Evolutionary conservation across 2,888 invertebrate species (phyloP), one percentile per base, ranked within the genome.

Genomic region (Ptilodon capucinus): DNA sequence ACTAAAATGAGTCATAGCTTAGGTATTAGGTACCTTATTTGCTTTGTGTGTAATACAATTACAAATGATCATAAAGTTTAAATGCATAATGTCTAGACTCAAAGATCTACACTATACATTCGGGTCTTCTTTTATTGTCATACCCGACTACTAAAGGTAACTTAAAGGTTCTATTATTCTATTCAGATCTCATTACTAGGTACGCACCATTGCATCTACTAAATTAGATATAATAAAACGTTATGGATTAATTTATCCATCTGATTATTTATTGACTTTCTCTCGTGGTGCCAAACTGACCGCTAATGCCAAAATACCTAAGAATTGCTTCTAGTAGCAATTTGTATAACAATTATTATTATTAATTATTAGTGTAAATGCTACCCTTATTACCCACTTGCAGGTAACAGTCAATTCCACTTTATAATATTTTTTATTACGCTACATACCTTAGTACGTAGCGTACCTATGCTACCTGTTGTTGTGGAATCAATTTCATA

Each of bases 241-340:
- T n/a, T n/a, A n/a, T n/a, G n/a, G n/a, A n/a, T 44, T 56, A 43
- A 50, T 49, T 52, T 55, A 48, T 48, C 25, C 40, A 46, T 17
- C 42, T 46, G 48, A 38, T 46, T 42, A 25, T 21, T n/a, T 48
- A 46, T 38, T 34, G 32, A 32, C 21, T 38, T 42, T 57, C 51
- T 71, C 70, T 67, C 70, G 48, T 64, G 61, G 72, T 70, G 70
- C 70, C 70, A 70, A 70, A 66, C 59, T 49, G 47, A 50, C 48
- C 43, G 51, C 48, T 52, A 49, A 54, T 50, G 49, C 44, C 49
- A 47, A 52, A 51, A 48, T 28, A 48, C 34, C n/a, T 34, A 41
- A 17, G 49, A 25, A 38, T 38, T 43, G 44, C 44, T 51, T 43
- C 40, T 36, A 35, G 13, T 50, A 44, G 46, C 40, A 42, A 47